Evolutionary conservation across 2,113 vertebrate species (phyloP).

Genomic region (Urocolius indicus): DNA sequence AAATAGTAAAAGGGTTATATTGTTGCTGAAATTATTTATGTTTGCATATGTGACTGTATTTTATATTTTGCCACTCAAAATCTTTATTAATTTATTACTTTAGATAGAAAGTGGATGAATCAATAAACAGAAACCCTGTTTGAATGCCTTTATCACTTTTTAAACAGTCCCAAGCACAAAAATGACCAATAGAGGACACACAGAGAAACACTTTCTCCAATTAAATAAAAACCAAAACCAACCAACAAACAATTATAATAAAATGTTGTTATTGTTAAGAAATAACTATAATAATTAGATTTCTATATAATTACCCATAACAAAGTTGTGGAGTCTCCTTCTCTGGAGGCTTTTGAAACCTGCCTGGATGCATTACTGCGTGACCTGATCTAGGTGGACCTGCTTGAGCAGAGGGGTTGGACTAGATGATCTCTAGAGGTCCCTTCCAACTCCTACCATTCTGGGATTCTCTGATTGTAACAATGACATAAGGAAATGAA

Average conservation of each 20-base stretch:
- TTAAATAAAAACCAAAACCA: background rate
- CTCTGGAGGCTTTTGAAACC: too few species aligned
- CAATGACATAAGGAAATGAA: background rate
- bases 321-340: too few species aligned
- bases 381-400: too few species aligned
- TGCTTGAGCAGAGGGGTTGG: too few species aligned
- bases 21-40: constrained; percentile 34
- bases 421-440: too few species aligned
- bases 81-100: constrained; percentile 4
- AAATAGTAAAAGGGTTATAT: constrained; percentile 7
- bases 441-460: too few species aligned
- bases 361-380: too few species aligned
- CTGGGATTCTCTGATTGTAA: too few species aligned
- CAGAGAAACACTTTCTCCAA: background rate
- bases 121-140: background rate
- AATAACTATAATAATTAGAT: background rate
- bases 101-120: background rate
- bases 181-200: background rate
- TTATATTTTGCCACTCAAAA: background rate
- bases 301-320: background rate
- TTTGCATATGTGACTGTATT: background rate
- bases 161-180: background rate
- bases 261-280: background rate
- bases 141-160: background rate
- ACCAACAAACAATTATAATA: too few species aligned